These are phyloP conservation scores for Melanotaenia maccullochi DNA, from an alignment of 2,797 vertebrate genomes.

Conservation along the genomic window DNA sequence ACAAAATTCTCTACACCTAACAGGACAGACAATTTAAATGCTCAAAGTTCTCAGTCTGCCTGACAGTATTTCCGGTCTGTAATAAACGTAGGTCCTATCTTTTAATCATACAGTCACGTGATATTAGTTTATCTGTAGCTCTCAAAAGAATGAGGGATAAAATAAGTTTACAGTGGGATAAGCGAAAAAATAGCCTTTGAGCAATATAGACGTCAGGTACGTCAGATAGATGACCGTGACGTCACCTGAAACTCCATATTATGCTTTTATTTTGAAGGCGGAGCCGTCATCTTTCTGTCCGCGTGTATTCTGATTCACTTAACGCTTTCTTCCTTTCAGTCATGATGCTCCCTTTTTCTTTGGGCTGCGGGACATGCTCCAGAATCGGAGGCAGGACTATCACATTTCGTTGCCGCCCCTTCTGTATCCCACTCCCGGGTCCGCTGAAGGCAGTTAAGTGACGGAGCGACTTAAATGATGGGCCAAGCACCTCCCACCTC, in stretches of 20 bases:
- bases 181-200: background rate
- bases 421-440: constrained; percentile 46
- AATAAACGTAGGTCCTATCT: too few relatives aligned
- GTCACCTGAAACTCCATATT: too few relatives aligned
- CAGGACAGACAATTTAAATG: too few relatives aligned
- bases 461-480: constrained; percentile 19
- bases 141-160: background rate
- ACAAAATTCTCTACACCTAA: background rate
- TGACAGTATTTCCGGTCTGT: too few relatives aligned
- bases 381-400: constrained; percentile 57
- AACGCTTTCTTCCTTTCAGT: constrained; percentile 22
- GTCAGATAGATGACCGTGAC: background rate
- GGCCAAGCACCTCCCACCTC: constrained; percentile 69
- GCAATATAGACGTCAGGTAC: too few relatives aligned
- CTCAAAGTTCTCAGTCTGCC: background rate
- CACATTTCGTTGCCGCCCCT: constrained; percentile 67
- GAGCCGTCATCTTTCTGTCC: background rate
- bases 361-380: constrained; percentile 45
- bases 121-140: background rate
- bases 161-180: background rate
- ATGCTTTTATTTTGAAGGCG: constrained; percentile 67
- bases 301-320: background rate
- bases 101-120: background rate
- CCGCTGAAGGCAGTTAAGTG: constrained; percentile 63
- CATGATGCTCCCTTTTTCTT: constrained; percentile 39